Percentiles rank a stretch among this genome's conserved stretches.
Evolutionary conservation across 2,113 vertebrate species (phyloP).

Genomic region (Antechinus stuartii): DNA sequence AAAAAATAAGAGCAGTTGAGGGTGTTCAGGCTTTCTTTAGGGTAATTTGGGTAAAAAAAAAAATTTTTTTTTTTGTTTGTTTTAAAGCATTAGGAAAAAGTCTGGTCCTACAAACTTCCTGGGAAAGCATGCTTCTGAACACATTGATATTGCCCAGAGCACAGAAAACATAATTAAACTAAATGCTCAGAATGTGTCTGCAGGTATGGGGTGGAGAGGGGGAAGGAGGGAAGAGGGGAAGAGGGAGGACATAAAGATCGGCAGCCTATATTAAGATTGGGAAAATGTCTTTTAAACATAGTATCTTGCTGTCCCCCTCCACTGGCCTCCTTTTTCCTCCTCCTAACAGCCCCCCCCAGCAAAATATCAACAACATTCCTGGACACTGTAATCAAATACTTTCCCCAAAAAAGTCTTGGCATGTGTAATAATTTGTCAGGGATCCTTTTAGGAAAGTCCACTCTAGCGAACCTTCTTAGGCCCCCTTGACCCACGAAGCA

Average conservation of each 20-base stretch:
- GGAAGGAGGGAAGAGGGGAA: fast-evolving
- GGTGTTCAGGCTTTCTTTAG: neutral
- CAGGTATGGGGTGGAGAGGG: neutral
- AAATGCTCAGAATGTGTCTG: constrained; percentile 44
- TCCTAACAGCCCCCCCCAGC: constrained; percentile 12
- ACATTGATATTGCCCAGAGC: neutral
- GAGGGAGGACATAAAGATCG: fast-evolving
- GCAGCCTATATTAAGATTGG: neutral
- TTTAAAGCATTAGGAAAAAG: neutral
- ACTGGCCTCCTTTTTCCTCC: constrained; percentile 30
- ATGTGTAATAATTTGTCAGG: constrained; percentile 97
- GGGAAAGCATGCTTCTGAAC: constrained; percentile 63
- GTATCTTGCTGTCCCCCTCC: neutral
- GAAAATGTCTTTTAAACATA: neutral
- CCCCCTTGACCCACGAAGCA: constrained; percentile 95
- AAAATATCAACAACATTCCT: constrained; percentile 89
- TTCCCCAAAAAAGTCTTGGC: constrained; percentile 87
- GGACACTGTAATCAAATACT: constrained; percentile 93
- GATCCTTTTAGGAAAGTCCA: constrained; percentile 93
- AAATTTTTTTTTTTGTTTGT: neutral
- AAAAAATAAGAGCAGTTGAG: neutral
- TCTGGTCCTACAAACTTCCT: neutral
- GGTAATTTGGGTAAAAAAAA: neutral
- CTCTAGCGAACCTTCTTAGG: constrained; percentile 89
- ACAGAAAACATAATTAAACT: constrained; percentile 49